Base-by-base conservation (phyloP, 2,888 invertebrate genomes). In the Lordiphosa andalusiaca region DNA sequence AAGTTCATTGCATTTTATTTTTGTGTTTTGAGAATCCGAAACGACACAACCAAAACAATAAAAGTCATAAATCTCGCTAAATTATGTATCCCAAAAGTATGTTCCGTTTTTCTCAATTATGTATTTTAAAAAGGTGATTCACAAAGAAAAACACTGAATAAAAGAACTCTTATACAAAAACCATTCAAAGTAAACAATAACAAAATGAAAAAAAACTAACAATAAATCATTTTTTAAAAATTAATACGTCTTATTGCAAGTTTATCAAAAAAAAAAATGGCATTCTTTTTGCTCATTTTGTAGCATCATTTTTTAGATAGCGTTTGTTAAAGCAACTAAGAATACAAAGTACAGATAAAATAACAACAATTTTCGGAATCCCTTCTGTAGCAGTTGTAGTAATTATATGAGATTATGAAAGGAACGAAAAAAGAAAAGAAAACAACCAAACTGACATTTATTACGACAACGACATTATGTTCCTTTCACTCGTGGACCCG, bases 131-230 rank as follows among this genome's bases (percentile, higher is more conserved):
- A 46, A 35, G 36, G 10, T 19, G 35, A 47, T 33, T 19, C 7
- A 12, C 10, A 33, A 36, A 47, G 16, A 63, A 64, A 60, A 63
- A 42, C 44, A 63, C 53, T 60, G 64, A 60, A 60, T 60, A 42
- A 53, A 60, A 63, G 9, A 30, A 30, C 30, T 58, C 63, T 56
- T 66, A 63, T 66, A 66, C 62, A 57, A 49, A 49, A 30, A 9
- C 67, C 55, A 62, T 66, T 62, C 19, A 56, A 42, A 52, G 52
- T 44, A 53, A 52, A 52, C 51, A 37, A 48, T 12, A 54, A 42
- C 21, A 40, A 61, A 44, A 53, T n/a, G n/a, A 36, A 25, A 23
- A 39, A 37, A 16, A 39, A 1, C 16, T 1, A 66, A 33, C 44
- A 16, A 66, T 49, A 41, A 41, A 37, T 7, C 5, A 55, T 37